Base-by-base conservation (phyloP, 1,140 invertebrate genomes). In the Pomacea maculata region DNA sequence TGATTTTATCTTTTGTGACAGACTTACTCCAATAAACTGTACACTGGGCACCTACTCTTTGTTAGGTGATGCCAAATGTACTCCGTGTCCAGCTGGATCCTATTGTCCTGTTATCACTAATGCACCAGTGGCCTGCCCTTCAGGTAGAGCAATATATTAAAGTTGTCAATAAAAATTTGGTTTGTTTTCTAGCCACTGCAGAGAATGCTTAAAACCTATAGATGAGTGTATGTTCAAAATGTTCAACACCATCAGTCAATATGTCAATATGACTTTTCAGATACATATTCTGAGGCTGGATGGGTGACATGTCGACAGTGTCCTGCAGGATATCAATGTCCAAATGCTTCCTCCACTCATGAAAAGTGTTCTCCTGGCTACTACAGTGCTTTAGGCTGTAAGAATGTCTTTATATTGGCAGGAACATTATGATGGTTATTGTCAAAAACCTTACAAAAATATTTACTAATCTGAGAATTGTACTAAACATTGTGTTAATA, bases 341-440 rank as follows among this genome's bases (percentile, higher is more conserved):
- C 85, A 7, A 76, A 82, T 67, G 85, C 85, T 45, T 78, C 82
- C 14, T 78, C 71, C 15, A 61, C 75, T 34, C 87, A 86, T 21
- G 73, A 83, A 4, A 68, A 80, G 19, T 88, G 88, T 84, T 45
- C 57, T 34, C 21, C 82, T 3, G 87, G 88, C n/a, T 61, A 77
- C 29, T 88, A 82, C 80, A 87, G 86, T 76, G 80, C 86, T 29
- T 57, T 74, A 15, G 86, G 84, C 80, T 78, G 86, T 88, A 83
- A 83, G 86, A 83, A 57, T 11, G 29, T 21, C 21, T 61, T 61
- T 61, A 61, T 6, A 61, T 61, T 17, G 15, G 1, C 11, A 6
- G 57, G 57, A 25, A 80, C n/a, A 8, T 73, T n/a, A 15, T 70
- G n/a, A 45, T 29, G 68, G 4, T 70, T 11, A 11, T 70, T 29